Evolutionary conservation across 2,797 vertebrate genomes (phyloP), one percentile per base, ranked within the genome.

Genomic region (Hippoglossus hippoglossus): DNA sequence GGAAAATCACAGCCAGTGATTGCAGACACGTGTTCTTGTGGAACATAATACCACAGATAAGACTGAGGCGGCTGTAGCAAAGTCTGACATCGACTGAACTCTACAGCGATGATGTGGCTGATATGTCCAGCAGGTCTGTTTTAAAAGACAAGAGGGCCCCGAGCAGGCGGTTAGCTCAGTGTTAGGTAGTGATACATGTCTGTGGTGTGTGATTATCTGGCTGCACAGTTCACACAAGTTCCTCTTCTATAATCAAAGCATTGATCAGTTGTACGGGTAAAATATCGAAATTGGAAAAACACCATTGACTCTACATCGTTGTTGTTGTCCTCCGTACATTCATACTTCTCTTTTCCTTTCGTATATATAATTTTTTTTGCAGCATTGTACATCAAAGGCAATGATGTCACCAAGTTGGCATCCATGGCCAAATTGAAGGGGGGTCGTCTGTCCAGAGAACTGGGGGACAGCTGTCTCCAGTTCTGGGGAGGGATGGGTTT

Each of bases 401-500:
- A 94, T 0, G 95, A 98, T 68, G 94, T 96, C 78, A 98, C 97
- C 66, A 96, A 95, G 82, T 78, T 97, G 80, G 96, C 95, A 1
- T 97, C 97, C 49, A 98, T 97, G 96, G 95, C 94, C 49, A 97
- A 97, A 78, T 78, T 98, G 58, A 98, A 97, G 85, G 95, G 75
- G 0, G 96, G 96, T 4, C 94, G 94, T 0, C 87, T 98, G 74
- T 83, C 87, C 12, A 89, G 95, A 41, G 95, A 97, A 51, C 5
- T 97, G 56, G 70, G 89, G 0, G 96, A 98, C 62, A 93, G 94
- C 90, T 97, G 96, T 78, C 94, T 97, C 11, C 96, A 98, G 92
- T 98, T 91, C 71, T 98, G 97, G 96, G 97, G 96, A 80, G 96
- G 96, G 71, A 97, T 96, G 96, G 96, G 96, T 63, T 98, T 93